Percentiles rank a stretch among this genome's conserved stretches.
phyloP scores from a whole-genome alignment of 1,140 invertebrate genomes.

The Monochamus saltuarius region DNA sequence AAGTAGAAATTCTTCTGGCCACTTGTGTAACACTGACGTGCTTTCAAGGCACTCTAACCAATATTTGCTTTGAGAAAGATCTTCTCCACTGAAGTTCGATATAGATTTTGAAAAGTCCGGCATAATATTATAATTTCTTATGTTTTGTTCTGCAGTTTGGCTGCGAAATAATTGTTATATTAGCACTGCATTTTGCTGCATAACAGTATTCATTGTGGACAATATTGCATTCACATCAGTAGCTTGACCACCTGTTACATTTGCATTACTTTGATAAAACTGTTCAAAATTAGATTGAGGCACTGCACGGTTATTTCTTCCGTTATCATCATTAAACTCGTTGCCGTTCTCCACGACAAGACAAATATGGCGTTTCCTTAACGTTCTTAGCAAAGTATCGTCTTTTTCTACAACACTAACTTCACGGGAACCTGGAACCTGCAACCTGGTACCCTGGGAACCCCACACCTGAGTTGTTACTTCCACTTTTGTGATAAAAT shows the following conservation, averaged over 20 bases:
- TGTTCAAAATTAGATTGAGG: neutral
- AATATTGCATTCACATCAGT: neutral
- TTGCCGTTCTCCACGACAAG: too few relatives aligned
- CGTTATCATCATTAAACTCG: too few relatives aligned
- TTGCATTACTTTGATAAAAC: neutral
- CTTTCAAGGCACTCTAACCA: conserved; percentile 1
- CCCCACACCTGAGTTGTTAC: too few relatives aligned
- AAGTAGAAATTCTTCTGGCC: conserved; percentile 14
- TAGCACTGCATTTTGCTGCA: conserved; percentile 1
- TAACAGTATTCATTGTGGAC: conserved; percentile 2
- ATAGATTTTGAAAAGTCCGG: neutral
- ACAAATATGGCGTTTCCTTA: too few relatives aligned
- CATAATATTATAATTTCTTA: conserved; percentile 10
- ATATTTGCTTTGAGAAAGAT: neutral
- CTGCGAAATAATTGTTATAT: neutral
- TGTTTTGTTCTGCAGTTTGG: neutral
- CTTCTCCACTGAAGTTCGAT: neutral
- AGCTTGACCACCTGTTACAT: neutral
- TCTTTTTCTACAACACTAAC: too few relatives aligned
- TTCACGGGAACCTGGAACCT: too few relatives aligned
- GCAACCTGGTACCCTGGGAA: too few relatives aligned
- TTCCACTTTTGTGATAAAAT: too few relatives aligned
- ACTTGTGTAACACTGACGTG: conserved; percentile 8
- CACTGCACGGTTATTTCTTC: neutral
- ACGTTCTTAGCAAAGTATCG: too few relatives aligned